phyloP scores from a whole-genome alignment of 2,113 vertebrate genomes.

The Tetrao urogallus region DNA sequence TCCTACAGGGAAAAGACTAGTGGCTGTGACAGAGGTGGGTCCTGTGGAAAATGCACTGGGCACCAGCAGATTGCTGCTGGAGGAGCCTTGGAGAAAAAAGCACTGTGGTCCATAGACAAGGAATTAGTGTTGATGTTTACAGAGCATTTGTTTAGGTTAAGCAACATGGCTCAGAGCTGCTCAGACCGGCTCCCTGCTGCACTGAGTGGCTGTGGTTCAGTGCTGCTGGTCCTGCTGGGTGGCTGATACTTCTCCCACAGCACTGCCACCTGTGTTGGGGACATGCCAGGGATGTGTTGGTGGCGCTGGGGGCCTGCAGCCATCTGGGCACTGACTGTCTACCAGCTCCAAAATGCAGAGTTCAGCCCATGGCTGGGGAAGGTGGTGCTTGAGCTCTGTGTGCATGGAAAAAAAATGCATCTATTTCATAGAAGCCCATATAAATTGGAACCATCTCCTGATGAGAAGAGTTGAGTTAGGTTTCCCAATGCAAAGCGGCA shows the following conservation, averaged over 20 bases:
- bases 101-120: not conserved
- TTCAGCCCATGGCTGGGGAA: not conserved
- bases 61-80: slow-evolving; percentile 4
- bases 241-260: not conserved
- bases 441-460: slow-evolving; percentile 38
- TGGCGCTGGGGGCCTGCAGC: not conserved
- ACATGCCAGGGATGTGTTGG: fast-evolving
- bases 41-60: not conserved
- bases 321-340: not conserved
- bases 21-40: not conserved
- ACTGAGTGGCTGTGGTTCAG: not conserved
- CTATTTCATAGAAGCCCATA: slow-evolving; percentile 28
- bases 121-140: not conserved
- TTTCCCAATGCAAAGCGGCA: slow-evolving; percentile 1
- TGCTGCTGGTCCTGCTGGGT: not conserved
- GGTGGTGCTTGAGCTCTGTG: not conserved
- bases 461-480: not conserved
- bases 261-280: not conserved
- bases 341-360: not conserved
- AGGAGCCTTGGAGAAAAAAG: not conserved
- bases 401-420: not conserved
- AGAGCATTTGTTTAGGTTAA: slow-evolving; percentile 46
- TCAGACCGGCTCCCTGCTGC: not conserved
- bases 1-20: not conserved
- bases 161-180: slow-evolving; percentile 10